Evolutionary conservation across 2,888 invertebrate species (phyloP).

Genomic region (Philaethria dido): DNA sequence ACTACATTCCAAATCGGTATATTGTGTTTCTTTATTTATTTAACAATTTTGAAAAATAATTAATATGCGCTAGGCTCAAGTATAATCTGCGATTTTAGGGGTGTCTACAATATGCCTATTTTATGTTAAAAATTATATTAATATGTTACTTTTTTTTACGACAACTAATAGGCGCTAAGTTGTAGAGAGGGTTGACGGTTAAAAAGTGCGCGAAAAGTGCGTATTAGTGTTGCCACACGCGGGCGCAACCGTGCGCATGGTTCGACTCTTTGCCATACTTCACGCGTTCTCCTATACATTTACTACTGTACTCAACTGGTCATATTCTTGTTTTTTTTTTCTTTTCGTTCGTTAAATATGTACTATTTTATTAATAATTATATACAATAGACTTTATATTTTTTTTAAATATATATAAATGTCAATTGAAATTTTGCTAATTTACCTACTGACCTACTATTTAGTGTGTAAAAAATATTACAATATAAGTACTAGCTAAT

Average conservation of each 20-base stretch:
- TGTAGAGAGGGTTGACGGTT: slow-evolving; percentile 62
- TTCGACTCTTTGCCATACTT: slow-evolving; percentile 37
- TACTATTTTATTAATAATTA: not conserved
- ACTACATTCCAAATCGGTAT: not conserved
- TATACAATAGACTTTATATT: not conserved
- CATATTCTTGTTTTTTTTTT: not conserved
- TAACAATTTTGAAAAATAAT: slow-evolving; percentile 14
- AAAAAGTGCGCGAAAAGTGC: slow-evolving; percentile 66
- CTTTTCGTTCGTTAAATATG: not conserved
- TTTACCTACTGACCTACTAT: too few species aligned
- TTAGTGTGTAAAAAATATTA: too few species aligned
- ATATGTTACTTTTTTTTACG: slow-evolving; percentile 70
- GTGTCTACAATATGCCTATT: slow-evolving; percentile 58
- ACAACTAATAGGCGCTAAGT: slow-evolving; percentile 78
- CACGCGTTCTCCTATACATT: slow-evolving; percentile 30
- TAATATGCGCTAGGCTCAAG: not conserved
- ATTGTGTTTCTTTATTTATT: not conserved
- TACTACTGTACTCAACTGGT: slow-evolving; percentile 23
- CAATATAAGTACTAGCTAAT: not conserved
- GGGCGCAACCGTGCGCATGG: slow-evolving; percentile 62
- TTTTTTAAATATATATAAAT: not conserved
- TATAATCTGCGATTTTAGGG: slow-evolving; percentile 33
- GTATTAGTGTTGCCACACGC: slow-evolving; percentile 73
- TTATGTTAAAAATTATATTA: slow-evolving; percentile 58
- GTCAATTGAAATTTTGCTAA: not conserved